Percentiles rank a stretch among this genome's conserved stretches.
phyloP scores from a whole-genome alignment of 2,113 vertebrate species.

The Peromyscus maniculatus region DNA sequence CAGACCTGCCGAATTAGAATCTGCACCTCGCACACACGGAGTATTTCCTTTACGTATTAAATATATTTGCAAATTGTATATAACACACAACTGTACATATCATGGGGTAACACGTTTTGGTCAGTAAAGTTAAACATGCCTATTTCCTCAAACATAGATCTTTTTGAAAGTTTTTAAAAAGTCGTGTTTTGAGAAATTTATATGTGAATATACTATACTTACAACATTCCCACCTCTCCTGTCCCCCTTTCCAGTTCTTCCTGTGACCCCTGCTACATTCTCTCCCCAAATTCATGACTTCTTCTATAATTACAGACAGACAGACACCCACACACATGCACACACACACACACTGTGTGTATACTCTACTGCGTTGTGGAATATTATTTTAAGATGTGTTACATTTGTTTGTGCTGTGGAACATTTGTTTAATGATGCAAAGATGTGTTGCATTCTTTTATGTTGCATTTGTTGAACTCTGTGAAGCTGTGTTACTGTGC shows the following conservation, averaged over 20 bases:
- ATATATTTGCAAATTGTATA: not conserved
- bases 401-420: no score
- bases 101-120: not conserved
- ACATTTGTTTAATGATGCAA: no score
- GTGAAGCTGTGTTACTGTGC: no score
- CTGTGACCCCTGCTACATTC: not conserved
- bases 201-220: no score
- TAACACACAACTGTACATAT: not conserved
- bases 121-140: not conserved
- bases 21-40: not conserved
- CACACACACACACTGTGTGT: not conserved
- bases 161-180: not conserved
- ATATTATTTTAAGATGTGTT: no score
- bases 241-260: no score
- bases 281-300: not conserved
- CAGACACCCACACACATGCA: not conserved
- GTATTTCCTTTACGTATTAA: not conserved
- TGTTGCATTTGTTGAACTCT: no score
- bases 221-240: no score
- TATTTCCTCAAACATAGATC: not conserved
- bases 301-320: not conserved
- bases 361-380: no score
- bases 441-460: no score
- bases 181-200: not conserved
- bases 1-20: not conserved